Evolutionary conservation across 2,888 invertebrate genomes (phyloP), one percentile per base, ranked within the genome.

Genomic region (Apamea crenata): DNA sequence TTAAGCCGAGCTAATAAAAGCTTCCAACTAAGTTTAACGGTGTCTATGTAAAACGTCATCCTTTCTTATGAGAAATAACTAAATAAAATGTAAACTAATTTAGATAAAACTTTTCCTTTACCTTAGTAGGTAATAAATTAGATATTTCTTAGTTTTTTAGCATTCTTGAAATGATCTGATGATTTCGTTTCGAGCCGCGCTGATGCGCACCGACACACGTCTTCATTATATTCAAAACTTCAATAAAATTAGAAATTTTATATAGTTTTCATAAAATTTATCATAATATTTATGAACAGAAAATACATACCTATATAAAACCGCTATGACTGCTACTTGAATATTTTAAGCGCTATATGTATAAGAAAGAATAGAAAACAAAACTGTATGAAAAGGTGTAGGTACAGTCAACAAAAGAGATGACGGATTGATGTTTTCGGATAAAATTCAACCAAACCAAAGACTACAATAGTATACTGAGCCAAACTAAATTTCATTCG

Each of bases 171-270:
- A 29, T 63, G 8, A 61, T 61, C 18, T 36, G 47, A 36, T 50
- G 44, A 67, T 25, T 63, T 70, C 36, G 10, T 44, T 65, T 56
- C 8, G 53, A 65, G 44, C 2, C 53, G 18, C 44, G n/a, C 10
- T 21, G 81, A 47, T 66, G 25, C 36, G 32, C n/a, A 47, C 29
- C 70, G 65, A 65, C 36, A 36, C 32, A 21, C 8, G 25, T 53
- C 47, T 18, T 47, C 25, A 25, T 44, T 53, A 14, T 36, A 65
- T 65, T 56, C 12, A 12, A 53, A 63, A 10, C 6, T 44, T 59
- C n/a, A 69, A 65, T 79, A n/a, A 44, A 65, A 53, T 44, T 69
- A 69, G 36, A 78, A 78, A 77, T 18, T 65, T 18, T 76, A 21
- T 50, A 1, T 25, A 76, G 1, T 32, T 18, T 18, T 61, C n/a